Evolutionary conservation across 2,113 vertebrate genomes (phyloP).

Genomic region (Cephalopterus ornatus): DNA sequence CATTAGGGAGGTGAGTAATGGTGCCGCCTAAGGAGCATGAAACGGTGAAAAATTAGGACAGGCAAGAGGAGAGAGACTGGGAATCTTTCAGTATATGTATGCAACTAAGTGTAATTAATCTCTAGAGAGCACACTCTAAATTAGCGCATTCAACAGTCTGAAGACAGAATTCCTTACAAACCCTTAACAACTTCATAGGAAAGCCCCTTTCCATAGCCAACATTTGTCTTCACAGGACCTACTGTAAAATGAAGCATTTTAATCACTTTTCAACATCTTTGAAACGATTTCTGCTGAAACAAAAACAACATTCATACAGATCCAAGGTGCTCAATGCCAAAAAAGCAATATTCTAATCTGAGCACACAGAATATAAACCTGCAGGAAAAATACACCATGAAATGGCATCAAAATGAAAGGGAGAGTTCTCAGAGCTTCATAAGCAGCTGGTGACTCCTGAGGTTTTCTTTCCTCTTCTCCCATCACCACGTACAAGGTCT

Average conservation of each 20-base stretch:
- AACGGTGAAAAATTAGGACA: not conserved
- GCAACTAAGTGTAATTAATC: not conserved
- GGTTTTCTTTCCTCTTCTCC: not conserved
- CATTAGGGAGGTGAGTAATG: not conserved
- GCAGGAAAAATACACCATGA: not conserved
- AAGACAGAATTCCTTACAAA: not conserved
- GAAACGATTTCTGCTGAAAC: not conserved
- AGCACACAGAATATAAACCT: not conserved
- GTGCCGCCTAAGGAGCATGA: not conserved
- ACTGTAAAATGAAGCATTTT: not conserved
- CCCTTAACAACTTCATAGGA: not conserved
- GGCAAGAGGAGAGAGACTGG: not conserved
- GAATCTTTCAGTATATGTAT: not conserved
- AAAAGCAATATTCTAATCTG: not conserved
- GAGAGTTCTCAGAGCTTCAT: not conserved
- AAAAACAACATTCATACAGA: not conserved
- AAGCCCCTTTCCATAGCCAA: not conserved
- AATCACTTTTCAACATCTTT: not conserved
- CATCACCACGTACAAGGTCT: not conserved
- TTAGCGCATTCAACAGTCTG: not conserved
- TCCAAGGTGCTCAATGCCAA: not conserved
- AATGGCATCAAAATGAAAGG: not conserved
- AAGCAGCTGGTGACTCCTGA: not conserved
- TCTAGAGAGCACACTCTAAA: not conserved
- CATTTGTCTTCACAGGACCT: not conserved